Conservation (phyloP, 1,140 invertebrate genomes). For the Cyclina sinensis region DNA sequence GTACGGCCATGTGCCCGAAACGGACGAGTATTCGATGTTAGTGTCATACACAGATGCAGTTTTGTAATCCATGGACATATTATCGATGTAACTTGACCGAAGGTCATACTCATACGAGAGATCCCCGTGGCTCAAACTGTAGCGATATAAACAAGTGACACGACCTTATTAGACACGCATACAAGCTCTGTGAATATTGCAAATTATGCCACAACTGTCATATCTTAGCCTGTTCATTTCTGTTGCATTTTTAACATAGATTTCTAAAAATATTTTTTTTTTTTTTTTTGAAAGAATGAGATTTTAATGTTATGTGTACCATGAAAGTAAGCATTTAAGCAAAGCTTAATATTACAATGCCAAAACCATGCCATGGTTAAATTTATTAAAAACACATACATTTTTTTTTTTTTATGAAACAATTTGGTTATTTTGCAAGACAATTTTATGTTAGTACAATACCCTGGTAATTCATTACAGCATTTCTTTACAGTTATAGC, state of each 20-base stretch:
- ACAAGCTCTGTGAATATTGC: neutral
- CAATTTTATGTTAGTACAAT: neutral
- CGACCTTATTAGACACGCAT: constrained; percentile 37
- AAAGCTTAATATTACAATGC: constrained; percentile 9
- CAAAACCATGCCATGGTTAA: neutral
- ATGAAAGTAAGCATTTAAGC: too few relatives aligned
- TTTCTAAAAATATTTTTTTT: too few relatives aligned
- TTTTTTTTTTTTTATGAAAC: neutral
- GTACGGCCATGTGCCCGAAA: constrained; percentile 60
- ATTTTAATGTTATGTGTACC: too few relatives aligned
- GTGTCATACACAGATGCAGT: constrained; percentile 58
- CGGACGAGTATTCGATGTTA: constrained; percentile 56
- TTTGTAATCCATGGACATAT: constrained; percentile 66
- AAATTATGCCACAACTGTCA: constrained; percentile 1
- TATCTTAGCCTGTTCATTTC: neutral
- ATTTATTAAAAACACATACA: neutral
- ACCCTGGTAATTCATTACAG: neutral
- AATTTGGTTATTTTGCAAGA: neutral
- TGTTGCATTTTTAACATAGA: too few relatives aligned
- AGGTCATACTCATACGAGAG: constrained; percentile 45
- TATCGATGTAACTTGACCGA: constrained; percentile 49
- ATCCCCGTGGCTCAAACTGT: constrained; percentile 56
- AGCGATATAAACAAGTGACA: constrained; percentile 57
- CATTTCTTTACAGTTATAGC: neutral
- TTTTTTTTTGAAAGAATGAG: too few relatives aligned